Conservation (phyloP, 2,797 vertebrate species). For the Cossypha caffra region DNA sequence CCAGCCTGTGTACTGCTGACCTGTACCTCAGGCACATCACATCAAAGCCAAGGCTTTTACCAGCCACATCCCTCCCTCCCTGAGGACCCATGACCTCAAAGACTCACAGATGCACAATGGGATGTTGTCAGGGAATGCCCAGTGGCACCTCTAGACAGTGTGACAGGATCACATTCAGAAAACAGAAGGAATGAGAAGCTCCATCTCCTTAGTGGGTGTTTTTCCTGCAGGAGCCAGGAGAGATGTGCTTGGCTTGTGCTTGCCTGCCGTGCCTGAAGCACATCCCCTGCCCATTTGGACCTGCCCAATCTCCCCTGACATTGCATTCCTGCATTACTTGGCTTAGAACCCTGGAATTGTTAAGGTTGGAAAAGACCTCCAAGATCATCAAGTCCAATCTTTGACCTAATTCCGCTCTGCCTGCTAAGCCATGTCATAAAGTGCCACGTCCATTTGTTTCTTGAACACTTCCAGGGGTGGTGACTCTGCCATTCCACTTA, state of each 20-base stretch:
- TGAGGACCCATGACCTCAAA: background rate
- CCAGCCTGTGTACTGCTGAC: background rate
- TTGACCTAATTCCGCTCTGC: background rate
- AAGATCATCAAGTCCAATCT: background rate
- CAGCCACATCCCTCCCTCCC: background rate
- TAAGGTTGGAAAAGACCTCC: background rate
- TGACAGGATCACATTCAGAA: background rate
- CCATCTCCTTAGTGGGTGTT: background rate
- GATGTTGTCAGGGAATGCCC: background rate
- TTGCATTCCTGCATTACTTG: background rate
- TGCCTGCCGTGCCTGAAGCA: background rate
- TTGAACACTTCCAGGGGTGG: background rate
- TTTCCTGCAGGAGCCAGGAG: background rate
- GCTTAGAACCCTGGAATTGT: background rate
- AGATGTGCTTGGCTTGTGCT: background rate
- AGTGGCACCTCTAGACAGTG: background rate
- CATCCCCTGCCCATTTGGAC: background rate
- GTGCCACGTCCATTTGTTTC: background rate
- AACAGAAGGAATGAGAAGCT: background rate
- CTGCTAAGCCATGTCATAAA: background rate
- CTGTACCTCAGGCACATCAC: background rate
- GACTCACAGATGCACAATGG: background rate
- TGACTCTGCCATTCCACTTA: background rate
- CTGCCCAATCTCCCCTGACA: background rate
- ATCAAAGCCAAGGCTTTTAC: background rate